Base-by-base conservation (phyloP, 2,888 invertebrate genomes). In the Xanthostigma xanthostigma region DNA sequence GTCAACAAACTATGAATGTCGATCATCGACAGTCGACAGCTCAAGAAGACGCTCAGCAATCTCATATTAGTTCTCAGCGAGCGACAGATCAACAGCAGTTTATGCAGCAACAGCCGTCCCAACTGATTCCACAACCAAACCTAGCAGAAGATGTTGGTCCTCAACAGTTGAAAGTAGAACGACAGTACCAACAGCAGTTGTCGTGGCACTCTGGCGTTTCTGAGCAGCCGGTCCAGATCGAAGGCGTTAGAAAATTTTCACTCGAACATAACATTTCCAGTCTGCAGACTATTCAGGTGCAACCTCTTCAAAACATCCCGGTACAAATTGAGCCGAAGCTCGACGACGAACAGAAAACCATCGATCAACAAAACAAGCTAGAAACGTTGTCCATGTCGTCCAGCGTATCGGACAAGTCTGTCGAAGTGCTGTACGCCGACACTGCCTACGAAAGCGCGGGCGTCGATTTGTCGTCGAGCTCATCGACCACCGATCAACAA, bases 401-500 rank as follows among this genome's bases (percentile, higher is more conserved):
- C 41, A 49, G 46, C 39, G 44, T 45, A 36, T 45, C 41, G 36
- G 52, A 13, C 27, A 36, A 2, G 59, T 57, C 39, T 45, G 56
- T 36, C 55, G 55, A 33, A 55, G 54, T 33, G 57, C 60, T 40
- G 62, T 62, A 51, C 63, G 64, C 58, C 55, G 52, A 54, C 53
- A 53, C 50, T 44, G 36, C 14, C 50, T 43, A 37, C 51, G 39
- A 35, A 51, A 56, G 36, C 37, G 41, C 8, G 45, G 27, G 27
- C 3, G 27, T 27, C 27, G 27, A 27, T 6, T 27, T 27, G 27
- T 27, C 27, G 6, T 27, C 27, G 27, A 27, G 27, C 27, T 27
- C 27, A 6, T 27, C 27, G 27, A 27, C 27, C 5, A 27, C 27
- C 27, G 27, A 27, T 27, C 27, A 43, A 9, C 50, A 47, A 10